Base-by-base conservation (phyloP, 2,797 vertebrate genomes). In the Cynodonichthys magdalenae region DNA sequence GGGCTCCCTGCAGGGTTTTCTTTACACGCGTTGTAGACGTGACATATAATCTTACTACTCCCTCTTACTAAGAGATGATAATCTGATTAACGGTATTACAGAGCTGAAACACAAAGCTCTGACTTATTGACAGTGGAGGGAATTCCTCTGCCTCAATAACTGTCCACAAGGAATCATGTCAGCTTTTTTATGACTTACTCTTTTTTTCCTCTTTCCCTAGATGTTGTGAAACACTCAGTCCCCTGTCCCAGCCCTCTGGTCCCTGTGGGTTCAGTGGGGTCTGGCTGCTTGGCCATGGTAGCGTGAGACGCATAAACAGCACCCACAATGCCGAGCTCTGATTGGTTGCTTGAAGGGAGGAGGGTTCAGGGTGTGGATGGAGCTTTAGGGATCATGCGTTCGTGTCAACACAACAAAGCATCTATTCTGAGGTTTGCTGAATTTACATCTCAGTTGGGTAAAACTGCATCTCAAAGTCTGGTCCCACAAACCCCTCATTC, bases 331-430 rank as follows among this genome's bases (percentile, higher is more conserved):
- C 55, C 20, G 31, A 6, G 34, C 59, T 61, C 42, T 45, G 64
- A 91, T 90, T 90, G 89, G 91, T 75, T 63, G 77, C 6, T 0
- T 2, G n/a, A 2, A 41, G 79, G 77, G 84, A 82, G 87, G 86
- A 69, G 79, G 80, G 62, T 64, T 72, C 0, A 17, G 80, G 62
- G 71, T 34, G 80, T 55, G 70, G 78, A 74, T 15, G 52, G 29
- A 29, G 77, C 69, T 78, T 79, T 69, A 59, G 48, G 69, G 68
- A 74, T 72, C 18, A 19, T 39, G 54, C 78, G 79, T 74, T 80
- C 65, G 41, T 77, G 59, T 84, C 75, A 77, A 71, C 80, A 86
- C 70, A 85, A 81, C 50, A 65, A 46, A 45, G 67, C 70, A 46
- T 71, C 66, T 78, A 66, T 78, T 71, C 66, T 52, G 63, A 79